phyloP scores from a whole-genome alignment of 2,888 invertebrate species.

The Alcis repandata region DNA sequence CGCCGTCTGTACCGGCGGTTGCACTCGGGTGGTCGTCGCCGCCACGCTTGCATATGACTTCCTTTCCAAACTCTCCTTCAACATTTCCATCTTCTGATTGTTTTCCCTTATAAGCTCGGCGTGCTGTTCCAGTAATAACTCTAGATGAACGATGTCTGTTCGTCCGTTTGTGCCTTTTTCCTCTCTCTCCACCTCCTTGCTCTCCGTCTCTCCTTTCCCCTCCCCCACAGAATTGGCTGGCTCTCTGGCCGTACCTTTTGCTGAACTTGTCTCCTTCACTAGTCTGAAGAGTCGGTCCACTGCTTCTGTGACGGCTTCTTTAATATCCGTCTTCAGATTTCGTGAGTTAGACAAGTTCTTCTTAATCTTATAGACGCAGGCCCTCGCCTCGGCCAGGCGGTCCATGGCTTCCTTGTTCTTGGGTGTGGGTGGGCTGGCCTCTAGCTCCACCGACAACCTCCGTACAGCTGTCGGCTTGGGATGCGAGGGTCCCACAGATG shows the following conservation, averaged over 20 bases:
- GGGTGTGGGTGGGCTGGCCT: no score
- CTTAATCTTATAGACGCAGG: neutral
- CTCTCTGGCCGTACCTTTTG: no score
- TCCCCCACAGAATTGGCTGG: no score
- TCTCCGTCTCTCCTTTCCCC: neutral
- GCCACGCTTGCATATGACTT: no score
- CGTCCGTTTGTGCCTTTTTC: neutral
- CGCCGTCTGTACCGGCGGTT: no score
- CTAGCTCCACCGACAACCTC: no score
- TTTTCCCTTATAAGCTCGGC: neutral
- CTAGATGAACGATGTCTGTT: neutral
- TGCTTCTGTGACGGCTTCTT: neutral
- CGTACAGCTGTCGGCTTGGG: no score
- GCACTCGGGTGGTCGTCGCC: no score
- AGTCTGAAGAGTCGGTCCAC: slow-evolving; percentile 1
- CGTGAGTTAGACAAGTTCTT: neutral
- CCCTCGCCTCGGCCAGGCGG: neutral
- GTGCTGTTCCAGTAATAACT: neutral
- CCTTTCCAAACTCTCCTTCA: no score
- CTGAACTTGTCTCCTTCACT: neutral
- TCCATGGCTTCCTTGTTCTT: neutral
- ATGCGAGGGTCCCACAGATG: no score
- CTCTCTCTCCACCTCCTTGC: neutral
- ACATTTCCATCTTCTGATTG: neutral
- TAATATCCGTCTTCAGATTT: neutral